A percentile compares a stretch with the other conserved stretches of the same genome.
phyloP scores from a whole-genome alignment of 2,113 vertebrate species.

The Lipophrys pholis region DNA sequence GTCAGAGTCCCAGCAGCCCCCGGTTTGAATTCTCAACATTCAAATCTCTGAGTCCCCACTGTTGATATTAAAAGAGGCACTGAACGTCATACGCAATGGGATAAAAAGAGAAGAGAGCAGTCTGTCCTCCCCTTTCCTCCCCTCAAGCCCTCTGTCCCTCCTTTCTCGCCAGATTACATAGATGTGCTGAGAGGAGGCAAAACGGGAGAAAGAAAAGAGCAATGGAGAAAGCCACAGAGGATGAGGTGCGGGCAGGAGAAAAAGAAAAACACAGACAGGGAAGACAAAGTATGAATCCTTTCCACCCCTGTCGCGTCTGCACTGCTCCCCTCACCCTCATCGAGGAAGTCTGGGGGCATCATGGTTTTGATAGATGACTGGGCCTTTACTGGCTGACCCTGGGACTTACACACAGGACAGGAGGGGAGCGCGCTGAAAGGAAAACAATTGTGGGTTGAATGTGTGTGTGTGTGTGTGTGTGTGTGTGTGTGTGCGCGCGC shows the following conservation, averaged over 20 bases:
- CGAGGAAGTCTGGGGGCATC: conserved; percentile 59
- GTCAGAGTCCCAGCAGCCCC: conserved; percentile 37
- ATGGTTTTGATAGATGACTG: conserved; percentile 74
- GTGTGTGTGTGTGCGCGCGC: no score
- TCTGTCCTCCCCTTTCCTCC: conserved; percentile 11
- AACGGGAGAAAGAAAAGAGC: conserved; percentile 46
- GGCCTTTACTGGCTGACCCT: conserved; percentile 64
- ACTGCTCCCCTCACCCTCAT: conserved; percentile 35
- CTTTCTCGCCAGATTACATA: conserved; percentile 63
- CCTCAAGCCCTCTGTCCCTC: conserved; percentile 44
- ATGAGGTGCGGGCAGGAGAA: conserved; percentile 36
- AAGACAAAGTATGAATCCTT: conserved; percentile 55
- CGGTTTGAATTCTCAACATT: conserved; percentile 47
- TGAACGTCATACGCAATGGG: conserved; percentile 47
- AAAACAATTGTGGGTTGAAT: conserved; percentile 60
- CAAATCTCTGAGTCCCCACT: conserved; percentile 50
- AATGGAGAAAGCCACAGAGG: conserved; percentile 41
- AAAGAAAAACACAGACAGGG: conserved; percentile 40
- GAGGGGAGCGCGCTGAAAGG: conserved; percentile 60
- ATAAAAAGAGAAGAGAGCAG: conserved; percentile 55
- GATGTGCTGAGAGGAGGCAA: conserved; percentile 49
- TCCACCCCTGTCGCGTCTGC: conserved; percentile 23
- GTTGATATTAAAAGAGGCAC: conserved; percentile 66
- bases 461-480: conserved; percentile 5
- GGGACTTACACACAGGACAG: conserved; percentile 60